Evolutionary conservation across 2,113 vertebrate genomes (phyloP), one percentile per base, ranked within the genome.

Genomic region (Illadopsis cleaveri): DNA sequence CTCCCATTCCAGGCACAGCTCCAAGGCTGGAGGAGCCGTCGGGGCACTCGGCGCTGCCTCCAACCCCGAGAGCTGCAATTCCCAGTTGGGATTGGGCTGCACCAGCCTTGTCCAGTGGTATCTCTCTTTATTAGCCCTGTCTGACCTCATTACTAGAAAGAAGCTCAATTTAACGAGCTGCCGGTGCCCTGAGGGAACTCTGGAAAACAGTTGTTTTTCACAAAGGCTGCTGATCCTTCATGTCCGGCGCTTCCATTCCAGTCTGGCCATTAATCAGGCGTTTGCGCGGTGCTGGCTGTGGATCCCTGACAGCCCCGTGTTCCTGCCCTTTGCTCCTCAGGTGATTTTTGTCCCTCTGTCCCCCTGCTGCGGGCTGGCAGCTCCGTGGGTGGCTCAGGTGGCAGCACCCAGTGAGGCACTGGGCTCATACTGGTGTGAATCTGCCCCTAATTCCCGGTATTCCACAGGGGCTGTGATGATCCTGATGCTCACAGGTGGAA

Each of bases 121-220:
- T 96, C 93, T 96, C 95, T 96, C 93, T 97, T 96, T 93, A 96
- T 97, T 96, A 97, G 91, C 95, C 95, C 94, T 95, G 94, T 96
- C 96, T 96, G 94, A 96, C 94, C 96, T 96, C 95, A 97, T 97
- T 96, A 95, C 86, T 89, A 84, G 91, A 87, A 89, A 87, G 93
- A 68, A 86, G 91, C 81, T 94, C 84, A 72, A 54, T 91, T 78
- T 96, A 96, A 96, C 65, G 94, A 97, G 93, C 95, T 82, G 86
- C 83, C 1, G 4, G 51, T 89, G 95, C 89, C 94, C 94, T 15
- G 9, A 48, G 95, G 86, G 94, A 95, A 13, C 86, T 89, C 89
- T 82, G 93, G 3, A 87, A 95, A 96, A 94, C 86, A 94, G 91
- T 87, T 96, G 94, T 91, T 96, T 95, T 92, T 94, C 84, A 89